These are phyloP conservation scores for Nicator chloris DNA, from an alignment of 2,113 vertebrate species.

Conservation along the genomic window DNA sequence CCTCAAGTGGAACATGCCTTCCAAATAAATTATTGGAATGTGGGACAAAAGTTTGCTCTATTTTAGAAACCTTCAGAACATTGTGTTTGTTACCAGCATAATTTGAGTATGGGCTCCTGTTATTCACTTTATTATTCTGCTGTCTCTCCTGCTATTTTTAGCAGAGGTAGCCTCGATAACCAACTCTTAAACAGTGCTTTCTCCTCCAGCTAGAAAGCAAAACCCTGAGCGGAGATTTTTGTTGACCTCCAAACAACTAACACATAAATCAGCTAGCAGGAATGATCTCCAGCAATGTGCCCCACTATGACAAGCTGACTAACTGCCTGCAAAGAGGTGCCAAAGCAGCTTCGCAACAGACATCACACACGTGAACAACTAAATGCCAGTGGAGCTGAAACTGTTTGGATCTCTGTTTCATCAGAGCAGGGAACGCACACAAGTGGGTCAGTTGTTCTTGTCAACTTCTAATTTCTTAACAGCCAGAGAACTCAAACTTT, in stretches of 20 bases:
- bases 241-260: slow-evolving; percentile 20
- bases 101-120: neutral
- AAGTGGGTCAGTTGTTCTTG: slow-evolving; percentile 31
- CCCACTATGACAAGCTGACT: neutral
- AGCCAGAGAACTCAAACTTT: neutral
- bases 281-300: neutral
- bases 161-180: neutral
- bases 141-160: slow-evolving; percentile 46
- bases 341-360: neutral
- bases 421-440: neutral
- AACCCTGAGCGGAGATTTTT: neutral
- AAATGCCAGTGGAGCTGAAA: neutral
- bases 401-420: neutral
- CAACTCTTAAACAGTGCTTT: slow-evolving; percentile 12
- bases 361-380: neutral
- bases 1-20: slow-evolving; percentile 41
- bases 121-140: slow-evolving; percentile 33
- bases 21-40: slow-evolving; percentile 54
- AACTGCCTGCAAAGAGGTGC: neutral
- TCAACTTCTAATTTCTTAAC: slow-evolving; percentile 19
- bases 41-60: slow-evolving; percentile 36
- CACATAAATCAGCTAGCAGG: neutral
- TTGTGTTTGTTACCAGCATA: slow-evolving; percentile 23
- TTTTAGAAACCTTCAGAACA: slow-evolving; percentile 52
- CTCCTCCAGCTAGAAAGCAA: slow-evolving; percentile 15